Evolutionary conservation across 2,113 vertebrate genomes (phyloP).

Genomic region (Trogon surrucura): DNA sequence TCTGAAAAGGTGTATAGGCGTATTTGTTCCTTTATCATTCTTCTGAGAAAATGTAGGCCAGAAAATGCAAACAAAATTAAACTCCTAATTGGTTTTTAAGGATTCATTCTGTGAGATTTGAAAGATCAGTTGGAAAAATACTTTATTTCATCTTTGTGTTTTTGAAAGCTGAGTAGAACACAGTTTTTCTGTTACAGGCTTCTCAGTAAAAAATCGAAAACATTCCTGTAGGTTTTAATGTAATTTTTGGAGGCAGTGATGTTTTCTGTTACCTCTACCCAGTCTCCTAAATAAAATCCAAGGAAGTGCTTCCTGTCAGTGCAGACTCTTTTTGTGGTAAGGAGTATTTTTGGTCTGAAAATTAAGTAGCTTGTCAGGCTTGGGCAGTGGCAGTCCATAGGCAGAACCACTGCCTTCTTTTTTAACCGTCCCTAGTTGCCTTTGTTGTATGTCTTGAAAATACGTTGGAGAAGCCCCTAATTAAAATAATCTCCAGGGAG

Average conservation of each 20-base stretch:
- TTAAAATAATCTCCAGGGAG: background rate
- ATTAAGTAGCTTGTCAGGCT: background rate
- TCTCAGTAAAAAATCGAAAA: background rate
- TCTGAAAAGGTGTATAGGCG: background rate
- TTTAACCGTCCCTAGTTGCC: background rate
- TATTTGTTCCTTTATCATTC: background rate
- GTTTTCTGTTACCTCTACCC: background rate
- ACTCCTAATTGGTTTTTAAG: background rate
- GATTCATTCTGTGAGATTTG: background rate
- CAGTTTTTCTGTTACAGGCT: background rate
- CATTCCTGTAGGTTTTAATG: background rate
- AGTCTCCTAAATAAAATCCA: background rate
- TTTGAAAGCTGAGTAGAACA: background rate
- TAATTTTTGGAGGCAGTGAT: background rate
- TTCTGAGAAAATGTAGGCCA: background rate
- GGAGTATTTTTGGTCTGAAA: background rate
- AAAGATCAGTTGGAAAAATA: background rate
- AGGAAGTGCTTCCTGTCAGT: background rate
- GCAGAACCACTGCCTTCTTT: background rate
- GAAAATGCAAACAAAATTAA: slow-evolving; percentile 7
- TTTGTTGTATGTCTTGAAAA: background rate
- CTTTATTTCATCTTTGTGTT: background rate
- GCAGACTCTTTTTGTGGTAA: background rate
- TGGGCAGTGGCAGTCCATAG: background rate
- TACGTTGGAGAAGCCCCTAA: background rate